Evolutionary conservation across 2,888 invertebrate genomes (phyloP).

Genomic region (Caenorhabditis becei): DNA sequence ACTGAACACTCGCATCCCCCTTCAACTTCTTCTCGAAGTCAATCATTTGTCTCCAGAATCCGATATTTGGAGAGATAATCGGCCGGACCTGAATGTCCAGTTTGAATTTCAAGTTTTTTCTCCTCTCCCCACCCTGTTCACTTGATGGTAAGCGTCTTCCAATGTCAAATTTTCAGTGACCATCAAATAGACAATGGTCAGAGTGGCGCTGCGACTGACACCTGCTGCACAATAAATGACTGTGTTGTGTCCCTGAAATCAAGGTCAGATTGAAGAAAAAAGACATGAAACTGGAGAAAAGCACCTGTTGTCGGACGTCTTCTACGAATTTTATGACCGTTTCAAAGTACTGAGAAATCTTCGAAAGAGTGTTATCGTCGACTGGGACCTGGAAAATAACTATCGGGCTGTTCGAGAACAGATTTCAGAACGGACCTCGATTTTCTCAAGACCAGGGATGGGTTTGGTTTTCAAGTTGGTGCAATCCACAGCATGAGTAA

Average conservation of each 20-base stretch:
- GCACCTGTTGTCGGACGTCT: conserved; percentile 67
- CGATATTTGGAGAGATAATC: conserved; percentile 70
- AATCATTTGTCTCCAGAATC: conserved; percentile 73
- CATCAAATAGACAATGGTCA: conserved; percentile 67
- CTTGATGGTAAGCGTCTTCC: conserved; percentile 66
- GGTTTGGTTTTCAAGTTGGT: conserved; percentile 74
- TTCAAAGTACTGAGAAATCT: conserved; percentile 68
- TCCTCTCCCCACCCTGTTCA: conserved; percentile 61
- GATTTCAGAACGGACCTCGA: conserved; percentile 29
- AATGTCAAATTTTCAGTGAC: conserved; percentile 62
- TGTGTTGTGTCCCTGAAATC: conserved; percentile 65
- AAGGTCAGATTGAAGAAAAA: background rate
- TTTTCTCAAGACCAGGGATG: conserved; percentile 47
- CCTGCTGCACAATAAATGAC: conserved; percentile 72
- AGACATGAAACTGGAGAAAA: background rate
- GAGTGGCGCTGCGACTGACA: conserved; percentile 67
- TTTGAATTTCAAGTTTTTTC: background rate
- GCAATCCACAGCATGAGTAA: conserved; percentile 78
- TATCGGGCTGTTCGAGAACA: background rate
- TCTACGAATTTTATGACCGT: conserved; percentile 67
- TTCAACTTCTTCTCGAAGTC: conserved; percentile 58
- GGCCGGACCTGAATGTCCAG: conserved; percentile 62
- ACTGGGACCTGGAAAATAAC: conserved; percentile 63
- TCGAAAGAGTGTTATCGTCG: conserved; percentile 63
- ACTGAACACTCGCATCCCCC: conserved; percentile 73